These are phyloP conservation scores for Nibea albiflora DNA, from an alignment of 2,113 vertebrate species.

Conservation along the genomic window DNA sequence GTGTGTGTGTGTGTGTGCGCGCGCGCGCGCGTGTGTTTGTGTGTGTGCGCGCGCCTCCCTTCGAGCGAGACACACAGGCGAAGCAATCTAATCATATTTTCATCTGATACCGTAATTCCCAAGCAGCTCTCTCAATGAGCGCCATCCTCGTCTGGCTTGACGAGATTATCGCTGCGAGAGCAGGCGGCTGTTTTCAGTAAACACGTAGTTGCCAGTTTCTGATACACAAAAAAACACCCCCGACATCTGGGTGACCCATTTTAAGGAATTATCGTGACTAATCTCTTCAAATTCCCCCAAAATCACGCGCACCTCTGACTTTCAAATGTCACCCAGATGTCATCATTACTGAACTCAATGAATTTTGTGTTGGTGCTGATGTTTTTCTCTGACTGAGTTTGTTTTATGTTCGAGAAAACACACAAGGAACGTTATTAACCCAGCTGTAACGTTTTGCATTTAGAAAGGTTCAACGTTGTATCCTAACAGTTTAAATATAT, in stretches of 20 bases:
- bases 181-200: slow-evolving; percentile 69
- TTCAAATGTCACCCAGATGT: slow-evolving; percentile 69
- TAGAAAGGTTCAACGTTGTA: neutral
- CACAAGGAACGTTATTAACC: neutral
- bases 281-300: slow-evolving; percentile 67
- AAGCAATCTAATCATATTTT: slow-evolving; percentile 68
- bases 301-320: slow-evolving; percentile 61
- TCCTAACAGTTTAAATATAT: neutral
- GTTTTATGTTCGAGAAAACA: neutral
- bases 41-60: neutral
- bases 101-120: slow-evolving; percentile 48
- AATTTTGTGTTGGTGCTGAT: slow-evolving; percentile 11
- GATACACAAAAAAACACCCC: slow-evolving; percentile 53
- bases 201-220: slow-evolving; percentile 52
- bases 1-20: neutral
- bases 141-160: slow-evolving; percentile 53
- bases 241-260: slow-evolving; percentile 76
- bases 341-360: slow-evolving; percentile 27
- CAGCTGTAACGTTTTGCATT: neutral
- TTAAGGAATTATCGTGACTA: slow-evolving; percentile 70
- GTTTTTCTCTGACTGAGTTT: neutral
- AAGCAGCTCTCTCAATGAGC: slow-evolving; percentile 38
- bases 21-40: slow-evolving; percentile 16
- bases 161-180: slow-evolving; percentile 54
- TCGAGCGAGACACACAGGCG: slow-evolving; percentile 18